A percentile compares a stretch with the other conserved stretches of the same genome.
Conservation (phyloP, 2,797 vertebrate species). For the Poecilia velifera region DNA sequence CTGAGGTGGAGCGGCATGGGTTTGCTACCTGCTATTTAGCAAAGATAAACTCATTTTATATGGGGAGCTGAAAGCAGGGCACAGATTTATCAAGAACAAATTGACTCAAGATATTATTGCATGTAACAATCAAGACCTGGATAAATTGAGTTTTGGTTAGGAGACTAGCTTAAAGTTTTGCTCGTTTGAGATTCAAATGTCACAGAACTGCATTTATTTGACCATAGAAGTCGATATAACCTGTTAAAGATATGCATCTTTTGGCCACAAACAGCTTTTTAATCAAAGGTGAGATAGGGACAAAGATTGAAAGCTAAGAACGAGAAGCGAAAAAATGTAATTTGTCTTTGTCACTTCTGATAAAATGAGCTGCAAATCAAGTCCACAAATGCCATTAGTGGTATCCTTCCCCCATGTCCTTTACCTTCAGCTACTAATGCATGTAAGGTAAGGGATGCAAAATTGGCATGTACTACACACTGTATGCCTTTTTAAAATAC, state of each 20-base stretch:
- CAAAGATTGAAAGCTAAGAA: neutral
- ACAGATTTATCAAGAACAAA: neutral
- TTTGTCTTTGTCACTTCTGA: neutral
- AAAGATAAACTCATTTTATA: neutral
- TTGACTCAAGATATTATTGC: neutral
- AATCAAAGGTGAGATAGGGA: constrained; percentile 3
- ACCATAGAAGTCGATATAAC: neutral
- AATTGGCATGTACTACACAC: neutral
- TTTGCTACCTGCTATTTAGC: neutral
- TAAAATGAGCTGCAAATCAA: constrained; percentile 4
- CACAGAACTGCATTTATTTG: neutral
- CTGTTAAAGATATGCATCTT: neutral
- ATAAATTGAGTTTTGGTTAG: neutral
- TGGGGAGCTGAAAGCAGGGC: neutral
- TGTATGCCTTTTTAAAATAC: neutral
- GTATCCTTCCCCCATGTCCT: neutral
- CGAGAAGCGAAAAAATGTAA: neutral
- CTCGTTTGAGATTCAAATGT: neutral
- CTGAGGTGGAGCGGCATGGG: neutral
- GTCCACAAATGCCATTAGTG: constrained; percentile 1
- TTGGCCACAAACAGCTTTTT: neutral
- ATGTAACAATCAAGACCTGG: neutral
- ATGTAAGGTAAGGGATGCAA: neutral
- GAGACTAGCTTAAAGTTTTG: neutral
- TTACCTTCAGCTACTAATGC: neutral